Base-by-base conservation (phyloP, 2,113 vertebrate genomes). In the Alouatta palliata region DNA sequence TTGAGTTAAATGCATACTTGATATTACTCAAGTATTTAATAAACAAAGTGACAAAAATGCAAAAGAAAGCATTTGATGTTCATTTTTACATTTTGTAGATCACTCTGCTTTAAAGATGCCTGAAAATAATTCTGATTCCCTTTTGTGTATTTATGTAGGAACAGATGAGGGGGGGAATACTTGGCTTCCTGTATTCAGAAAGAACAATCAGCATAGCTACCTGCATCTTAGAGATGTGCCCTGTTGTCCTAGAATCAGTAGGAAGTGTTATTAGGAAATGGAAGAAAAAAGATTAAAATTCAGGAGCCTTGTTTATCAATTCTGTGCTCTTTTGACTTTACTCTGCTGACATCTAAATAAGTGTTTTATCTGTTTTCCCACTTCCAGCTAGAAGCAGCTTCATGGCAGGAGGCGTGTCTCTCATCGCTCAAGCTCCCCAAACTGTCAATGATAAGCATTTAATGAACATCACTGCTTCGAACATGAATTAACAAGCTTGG, bases 21-120 rank as follows among this genome's bases (percentile, higher is more conserved):
- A 47, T 2, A 58, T 61, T 64, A 84, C 37, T 54, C 43, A 58
- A 87, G 45, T 70, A 70, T 35, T 73, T 88, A 82, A 83, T 32
- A 81, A 90, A 75, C 19, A 80, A 79, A 70, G 43, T 80, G 83
- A 95, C 19, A 71, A 91, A 91, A 91, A n/a, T n/a, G 11, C 64
- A 47, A 87, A 91, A 77, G 54, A 52, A 82, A 97, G 43, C n/a
- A 86, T 56, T 6, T 52, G 20, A 47, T 45, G 23, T 45, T 76
- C 58, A 52, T 20, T 66, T 79, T 68, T 49, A 82, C 14, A 52
- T 47, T 82, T 75, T 75, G 37, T 56, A 66, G 76, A 90, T 73
- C 6, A 73, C 7, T 14, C n/a, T 49, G 23, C 19, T 68, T 86
- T 43, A 37, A 94, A 70, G 49, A 91, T 3, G 2, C n/a, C 47